Base-by-base conservation (phyloP, 2,113 vertebrate species). In the Triplophysa dalaica region DNA sequence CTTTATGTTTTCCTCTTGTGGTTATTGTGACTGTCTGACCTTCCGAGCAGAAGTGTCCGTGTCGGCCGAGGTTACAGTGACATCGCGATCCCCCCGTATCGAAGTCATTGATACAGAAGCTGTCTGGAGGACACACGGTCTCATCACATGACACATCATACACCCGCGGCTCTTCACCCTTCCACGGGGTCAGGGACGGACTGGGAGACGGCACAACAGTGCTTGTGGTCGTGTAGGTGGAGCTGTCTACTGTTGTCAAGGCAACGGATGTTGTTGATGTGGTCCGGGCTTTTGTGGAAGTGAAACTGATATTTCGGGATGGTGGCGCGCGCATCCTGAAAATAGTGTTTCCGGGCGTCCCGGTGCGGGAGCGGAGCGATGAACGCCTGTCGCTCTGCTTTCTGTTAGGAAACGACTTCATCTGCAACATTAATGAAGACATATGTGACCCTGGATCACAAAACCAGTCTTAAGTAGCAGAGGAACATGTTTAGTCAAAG, bases 51-150 rank as follows among this genome's bases (percentile, higher is more conserved):
- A 26, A 85, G 22, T 95, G 92, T 17, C 96, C 97, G n/a, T 87
- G 92, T 41, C 90, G 94, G 11, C 96, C 97, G 43, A 99, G 87
- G 89, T 91, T 95, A 85, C 98, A 99, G 83, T 96, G 96, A 86
- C 98, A 99, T 21, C 94, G 93, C 0, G 96, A 96, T n/a, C 94
- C 95, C 0, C 96, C 94, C 0, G 84, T 89, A 64, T 95, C 92
- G 0, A 94, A 95, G 87, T 98, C 94, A 0, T 93, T 94, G 84
- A 94, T 91, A 61, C 98, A 99, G 79, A 98, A 98, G 90, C 97
- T 98, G 87, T 97, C 94, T 0, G 91, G 84, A 0, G 95, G 94
- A 73, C 98, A 99, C 69, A 94, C 86, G 0, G 91, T 93, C 54
- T 97, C 94, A 0, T 98, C 96, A 0, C 98, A 99, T 78, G 91